phyloP scores from a whole-genome alignment of 2,888 invertebrate species.

The Torymus tubicola region DNA sequence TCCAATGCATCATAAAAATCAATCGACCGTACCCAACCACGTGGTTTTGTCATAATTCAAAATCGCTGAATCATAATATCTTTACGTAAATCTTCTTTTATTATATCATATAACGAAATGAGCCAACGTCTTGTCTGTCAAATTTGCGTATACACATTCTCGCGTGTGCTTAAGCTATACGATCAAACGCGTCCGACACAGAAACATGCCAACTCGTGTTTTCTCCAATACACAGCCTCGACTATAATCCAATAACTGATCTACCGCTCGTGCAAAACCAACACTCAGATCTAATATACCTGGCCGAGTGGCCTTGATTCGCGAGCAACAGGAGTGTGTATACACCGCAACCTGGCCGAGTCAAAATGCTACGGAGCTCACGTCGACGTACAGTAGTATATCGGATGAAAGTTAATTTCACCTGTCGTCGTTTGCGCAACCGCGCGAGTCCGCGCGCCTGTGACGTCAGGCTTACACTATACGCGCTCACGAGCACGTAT shows the following conservation, averaged over 20 bases:
- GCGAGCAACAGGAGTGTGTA: neutral
- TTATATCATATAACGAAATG: no score
- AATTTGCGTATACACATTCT: neutral
- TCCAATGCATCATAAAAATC: no score
- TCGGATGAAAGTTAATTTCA: constrained; percentile 69
- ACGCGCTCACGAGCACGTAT: no score
- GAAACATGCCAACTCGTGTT: neutral
- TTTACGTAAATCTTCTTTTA: no score
- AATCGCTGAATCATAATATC: no score
- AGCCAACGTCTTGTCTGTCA: no score
- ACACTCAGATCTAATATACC: constrained; percentile 7
- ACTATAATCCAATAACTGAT: no score
- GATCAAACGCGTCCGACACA: neutral
- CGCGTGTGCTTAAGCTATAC: neutral
- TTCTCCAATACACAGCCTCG: no score
- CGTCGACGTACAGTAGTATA: constrained; percentile 41
- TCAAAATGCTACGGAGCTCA: neutral
- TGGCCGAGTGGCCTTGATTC: constrained; percentile 27
- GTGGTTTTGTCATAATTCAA: no score
- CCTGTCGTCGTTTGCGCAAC: constrained; percentile 52
- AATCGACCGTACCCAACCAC: no score
- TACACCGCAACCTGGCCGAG: neutral
- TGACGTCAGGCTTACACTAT: constrained; percentile 46
- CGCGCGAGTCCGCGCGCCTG: neutral
- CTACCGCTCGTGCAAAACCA: neutral